Evolutionary conservation across 2,888 invertebrate species (phyloP), one percentile per base, ranked within the genome.

Genomic region (Pyralis farinalis): DNA sequence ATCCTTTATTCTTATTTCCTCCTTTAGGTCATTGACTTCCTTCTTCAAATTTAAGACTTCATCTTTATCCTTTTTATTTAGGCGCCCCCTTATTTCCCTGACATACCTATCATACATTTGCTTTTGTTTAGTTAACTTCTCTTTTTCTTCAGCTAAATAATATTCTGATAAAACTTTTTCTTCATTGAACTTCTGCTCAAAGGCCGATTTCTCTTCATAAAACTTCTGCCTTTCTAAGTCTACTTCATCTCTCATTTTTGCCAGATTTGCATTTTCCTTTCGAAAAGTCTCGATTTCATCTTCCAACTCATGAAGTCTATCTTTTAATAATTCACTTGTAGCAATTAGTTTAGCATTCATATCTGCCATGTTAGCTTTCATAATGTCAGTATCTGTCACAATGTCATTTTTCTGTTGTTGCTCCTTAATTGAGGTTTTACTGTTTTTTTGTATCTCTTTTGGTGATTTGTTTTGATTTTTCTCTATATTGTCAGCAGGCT

Each of bases 1-100:
- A 56, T 96, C 95, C 76, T 94, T 95, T n/a, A 92, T 68, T 62
- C 91, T 92, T 10, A 94, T 81, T 51, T 94, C 93, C 47, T 93
- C 92, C 68, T 92, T 93, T 0, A 94, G 71, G 32, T 91, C 89
- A 39, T 84, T 90, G 25, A 95, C 72, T 74, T 94, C 92, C 42
- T 92, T 91, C 56, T 91, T 94, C 7, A 95, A 73, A 48, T 80
- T 85, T 1, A 90, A 74, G 7, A 94, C 90, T 75, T 95, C 94
- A 62, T 93, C 93, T 50, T 93, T 91, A 44, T 94, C 94, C 64
- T 93, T 92, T 61, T 91, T 93, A 43, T 81, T 91, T 0, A 92
- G 85, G 44, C 91, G 83, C n/a, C 92, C 92, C 68, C 93, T 93
- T 47, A 93, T 91, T 54, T 94, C 93, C 59, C 92, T 92, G 12